Evolutionary conservation across 2,113 vertebrate genomes (phyloP).

Genomic region (Leucosticte australis): DNA sequence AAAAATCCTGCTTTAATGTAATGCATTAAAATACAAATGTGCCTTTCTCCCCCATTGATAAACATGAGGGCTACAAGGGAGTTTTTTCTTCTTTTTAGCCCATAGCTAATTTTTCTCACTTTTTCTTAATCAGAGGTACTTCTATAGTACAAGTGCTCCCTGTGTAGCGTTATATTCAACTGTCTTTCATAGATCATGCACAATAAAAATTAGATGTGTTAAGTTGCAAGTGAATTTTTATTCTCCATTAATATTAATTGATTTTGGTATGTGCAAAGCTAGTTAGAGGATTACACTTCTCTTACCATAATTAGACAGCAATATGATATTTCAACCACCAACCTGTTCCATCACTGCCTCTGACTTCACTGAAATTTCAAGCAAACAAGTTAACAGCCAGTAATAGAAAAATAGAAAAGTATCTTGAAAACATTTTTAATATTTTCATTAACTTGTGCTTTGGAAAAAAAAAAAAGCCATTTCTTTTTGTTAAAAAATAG

Average conservation of each 20-base stretch:
- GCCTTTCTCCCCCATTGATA: not conserved
- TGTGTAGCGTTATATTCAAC: not conserved
- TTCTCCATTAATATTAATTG: not conserved
- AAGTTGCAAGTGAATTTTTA: not conserved
- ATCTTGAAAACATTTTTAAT: not conserved
- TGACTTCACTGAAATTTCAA: not conserved
- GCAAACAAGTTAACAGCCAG: not conserved
- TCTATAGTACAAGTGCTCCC: not conserved
- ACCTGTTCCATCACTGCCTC: not conserved
- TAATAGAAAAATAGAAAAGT: not conserved
- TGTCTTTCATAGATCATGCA: not conserved
- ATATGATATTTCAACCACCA: not conserved
- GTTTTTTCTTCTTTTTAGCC: not conserved
- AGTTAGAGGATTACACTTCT: not conserved
- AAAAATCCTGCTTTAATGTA: not conserved
- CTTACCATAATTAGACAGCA: not conserved
- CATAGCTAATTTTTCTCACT: not conserved
- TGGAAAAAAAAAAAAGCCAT: not conserved
- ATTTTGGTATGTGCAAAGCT: not conserved
- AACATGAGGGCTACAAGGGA: not conserved
- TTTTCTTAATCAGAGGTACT: not conserved
- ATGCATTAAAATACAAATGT: not conserved
- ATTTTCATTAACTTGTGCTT: not conserved
- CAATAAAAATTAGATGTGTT: not conserved
- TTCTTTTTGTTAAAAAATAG: not conserved